phyloP scores from a whole-genome alignment of 2,113 vertebrate genomes.

The Psephotus haematonotus region DNA sequence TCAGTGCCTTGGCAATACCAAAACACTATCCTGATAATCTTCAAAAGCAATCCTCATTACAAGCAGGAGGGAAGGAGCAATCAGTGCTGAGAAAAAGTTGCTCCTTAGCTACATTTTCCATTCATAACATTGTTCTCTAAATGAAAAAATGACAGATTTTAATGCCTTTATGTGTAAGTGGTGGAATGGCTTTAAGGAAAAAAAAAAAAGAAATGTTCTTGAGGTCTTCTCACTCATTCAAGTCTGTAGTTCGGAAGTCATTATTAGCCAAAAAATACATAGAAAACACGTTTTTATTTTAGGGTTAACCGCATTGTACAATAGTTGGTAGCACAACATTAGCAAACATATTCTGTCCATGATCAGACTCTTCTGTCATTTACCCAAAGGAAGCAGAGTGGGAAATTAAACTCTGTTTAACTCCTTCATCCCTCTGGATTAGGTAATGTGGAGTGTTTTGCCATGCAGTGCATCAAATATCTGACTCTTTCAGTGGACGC shows the following conservation, averaged over 20 bases:
- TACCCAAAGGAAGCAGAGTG: not conserved
- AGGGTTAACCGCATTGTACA: not conserved
- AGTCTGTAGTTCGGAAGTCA: not conserved
- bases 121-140: not conserved
- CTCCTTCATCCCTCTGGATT: not conserved
- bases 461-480: not conserved
- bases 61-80: not conserved
- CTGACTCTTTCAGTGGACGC: not conserved
- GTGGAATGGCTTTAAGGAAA: not conserved
- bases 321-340: not conserved
- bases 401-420: constrained; percentile 1
- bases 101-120: not conserved
- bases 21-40: not conserved
- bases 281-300: not conserved
- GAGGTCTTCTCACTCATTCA: not conserved
- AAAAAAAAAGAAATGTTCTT: not conserved
- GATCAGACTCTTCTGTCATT: not conserved
- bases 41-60: not conserved
- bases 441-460: not conserved
- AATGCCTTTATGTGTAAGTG: not conserved
- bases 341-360: not conserved
- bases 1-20: not conserved
- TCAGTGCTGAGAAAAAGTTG: not conserved
- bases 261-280: not conserved
- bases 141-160: not conserved